Evolutionary conservation across 2,797 vertebrate species (phyloP), one percentile per base, ranked within the genome.

Genomic region (Peromyscus melanophrys): DNA sequence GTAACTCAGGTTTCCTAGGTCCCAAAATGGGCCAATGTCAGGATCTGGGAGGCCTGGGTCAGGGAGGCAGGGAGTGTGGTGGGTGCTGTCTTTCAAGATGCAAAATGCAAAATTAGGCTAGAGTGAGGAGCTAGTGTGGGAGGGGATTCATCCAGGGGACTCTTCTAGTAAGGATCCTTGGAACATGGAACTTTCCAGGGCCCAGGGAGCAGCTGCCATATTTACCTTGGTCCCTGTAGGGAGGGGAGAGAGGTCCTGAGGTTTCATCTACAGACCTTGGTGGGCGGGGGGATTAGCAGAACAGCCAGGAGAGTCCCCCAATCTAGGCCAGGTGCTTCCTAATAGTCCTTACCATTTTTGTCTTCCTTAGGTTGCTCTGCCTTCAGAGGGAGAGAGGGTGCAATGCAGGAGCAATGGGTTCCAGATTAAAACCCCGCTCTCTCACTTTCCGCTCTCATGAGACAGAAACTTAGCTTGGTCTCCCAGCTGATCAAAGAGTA

Each of bases 401-500:
- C 63, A 55, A 3, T 57, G 27, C 6, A 34, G 43, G 84, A 59
- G 43, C 40, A 63, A 2, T 29, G 25, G 40, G 77, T 67, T 63
- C 57, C 2, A 78, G 37, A 25, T 40, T 55, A 78, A 61, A 73
- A n/a, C 13, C 61, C 63, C 31, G 29, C 49, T 77, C 52, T 59
- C 14, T 71, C 40, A 29, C 17, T 52, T 57, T 19, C 25, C 55
- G 6, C 46, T 86, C 46, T 55, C 10, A 37, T 0, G 9, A 93
- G 43, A 37, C 4, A n/a, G 21, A 59, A 73, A 67, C 17, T 8
- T 84, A 73, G 92, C 69, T 94, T 65, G 14, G 61, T 69, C 89
- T 97, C 75, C 43, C 52, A 43, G 49, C 40, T 5, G 63, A 46
- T 93, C 93, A 34, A 93, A 96, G 88, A 77, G 86, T 23, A 67